Conservation (phyloP, 2,113 vertebrate species). For the Andinoacara biseriatus region DNA sequence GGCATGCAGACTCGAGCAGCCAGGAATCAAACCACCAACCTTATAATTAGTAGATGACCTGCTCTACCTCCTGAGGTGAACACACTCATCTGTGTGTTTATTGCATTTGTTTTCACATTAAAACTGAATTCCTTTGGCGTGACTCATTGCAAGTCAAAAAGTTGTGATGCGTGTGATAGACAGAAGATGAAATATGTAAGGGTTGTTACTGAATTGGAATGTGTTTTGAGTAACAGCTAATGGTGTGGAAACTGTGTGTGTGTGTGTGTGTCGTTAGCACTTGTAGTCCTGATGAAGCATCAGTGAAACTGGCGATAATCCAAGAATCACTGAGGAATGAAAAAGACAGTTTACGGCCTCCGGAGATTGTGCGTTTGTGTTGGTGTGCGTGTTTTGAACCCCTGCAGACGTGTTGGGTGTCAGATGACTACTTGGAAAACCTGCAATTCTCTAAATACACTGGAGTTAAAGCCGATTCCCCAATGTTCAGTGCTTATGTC, state of each 20-base stretch:
- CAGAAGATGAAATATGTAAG: constrained; percentile 3
- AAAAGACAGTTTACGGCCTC: constrained; percentile 47
- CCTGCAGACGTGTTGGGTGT: constrained; percentile 39
- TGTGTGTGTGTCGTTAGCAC: constrained; percentile 5
- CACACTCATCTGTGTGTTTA: neutral
- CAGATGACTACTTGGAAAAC: neutral
- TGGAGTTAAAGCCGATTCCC: neutral
- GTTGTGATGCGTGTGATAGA: constrained; percentile 22
- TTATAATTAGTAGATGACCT: no score
- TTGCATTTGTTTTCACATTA: neutral
- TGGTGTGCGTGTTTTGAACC: constrained; percentile 12
- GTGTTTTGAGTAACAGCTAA: neutral
- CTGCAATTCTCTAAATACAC: neutral
- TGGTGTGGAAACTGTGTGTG: neutral
- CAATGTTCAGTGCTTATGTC: neutral
- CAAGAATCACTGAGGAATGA: constrained; percentile 46
- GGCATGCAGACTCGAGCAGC: no score
- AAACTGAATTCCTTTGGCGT: neutral
- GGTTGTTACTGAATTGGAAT: neutral
- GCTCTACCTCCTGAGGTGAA: neutral
- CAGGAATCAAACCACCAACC: no score
- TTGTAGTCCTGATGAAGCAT: neutral
- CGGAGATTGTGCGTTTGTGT: neutral
- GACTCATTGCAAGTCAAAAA: constrained; percentile 34
- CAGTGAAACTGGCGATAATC: constrained; percentile 43